These are phyloP conservation scores for Galerucella pusilla DNA, from an alignment of 2,888 invertebrate genomes.

Conservation along the genomic window DNA sequence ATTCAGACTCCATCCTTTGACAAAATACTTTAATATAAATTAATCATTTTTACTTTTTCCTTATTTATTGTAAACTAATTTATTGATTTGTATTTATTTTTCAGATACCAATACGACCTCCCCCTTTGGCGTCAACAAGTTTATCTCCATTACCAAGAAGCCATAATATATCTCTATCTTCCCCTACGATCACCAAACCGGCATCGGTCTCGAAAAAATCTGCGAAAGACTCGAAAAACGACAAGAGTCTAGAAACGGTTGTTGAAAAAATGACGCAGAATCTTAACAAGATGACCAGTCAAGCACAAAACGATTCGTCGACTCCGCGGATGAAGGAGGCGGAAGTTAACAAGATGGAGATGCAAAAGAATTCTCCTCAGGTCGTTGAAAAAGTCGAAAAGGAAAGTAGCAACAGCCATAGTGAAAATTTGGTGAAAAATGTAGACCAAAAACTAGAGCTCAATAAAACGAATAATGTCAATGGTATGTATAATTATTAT, in stretches of 20 bases:
- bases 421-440: conserved; percentile 5
- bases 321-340: background rate
- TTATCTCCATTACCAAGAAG: conserved; percentile 35
- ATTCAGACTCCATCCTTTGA: background rate
- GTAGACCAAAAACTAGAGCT: conserved; percentile 16
- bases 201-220: conserved; percentile 38
- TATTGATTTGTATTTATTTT: conserved; percentile 19
- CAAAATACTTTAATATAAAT: background rate
- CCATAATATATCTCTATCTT: conserved; percentile 29
- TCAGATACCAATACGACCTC: conserved; percentile 40
- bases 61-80: background rate
- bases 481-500: background rate
- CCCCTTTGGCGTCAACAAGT: conserved; percentile 35
- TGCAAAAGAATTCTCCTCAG: conserved; percentile 2
- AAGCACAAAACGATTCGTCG: conserved; percentile 4
- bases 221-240: conserved; percentile 55
- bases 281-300: conserved; percentile 55
- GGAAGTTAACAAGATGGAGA: conserved; percentile 12
- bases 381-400: background rate
- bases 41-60: background rate
- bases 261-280: conserved; percentile 62
- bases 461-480: conserved; percentile 12
- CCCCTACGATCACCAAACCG: conserved; percentile 37
- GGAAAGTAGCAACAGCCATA: background rate
- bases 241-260: conserved; percentile 61